Evolutionary conservation across 2,888 invertebrate species (phyloP).

Genomic region (Aspidapion aeneum): DNA sequence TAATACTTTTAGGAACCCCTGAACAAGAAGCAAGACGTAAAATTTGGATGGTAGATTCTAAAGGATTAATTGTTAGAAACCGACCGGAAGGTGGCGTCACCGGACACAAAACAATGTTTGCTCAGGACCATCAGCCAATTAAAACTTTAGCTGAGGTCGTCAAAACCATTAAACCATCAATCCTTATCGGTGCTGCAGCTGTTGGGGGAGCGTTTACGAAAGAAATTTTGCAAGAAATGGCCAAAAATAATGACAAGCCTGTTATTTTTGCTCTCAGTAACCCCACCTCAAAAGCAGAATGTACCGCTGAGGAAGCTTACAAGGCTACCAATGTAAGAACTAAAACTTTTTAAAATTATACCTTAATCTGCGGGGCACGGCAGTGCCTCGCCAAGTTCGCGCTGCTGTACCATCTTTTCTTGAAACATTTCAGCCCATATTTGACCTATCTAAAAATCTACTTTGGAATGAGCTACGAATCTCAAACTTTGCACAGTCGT

Average conservation of each 20-base stretch:
- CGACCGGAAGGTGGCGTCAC: conserved; percentile 77
- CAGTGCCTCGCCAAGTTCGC: too few species aligned
- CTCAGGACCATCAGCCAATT: conserved; percentile 73
- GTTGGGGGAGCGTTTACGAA: conserved; percentile 91
- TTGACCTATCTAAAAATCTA: too few species aligned
- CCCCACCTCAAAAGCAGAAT: conserved; percentile 97
- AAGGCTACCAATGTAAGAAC: conserved; percentile 69
- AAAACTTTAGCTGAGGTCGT: conserved; percentile 80
- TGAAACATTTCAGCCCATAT: too few species aligned
- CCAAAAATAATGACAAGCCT: conserved; percentile 73
- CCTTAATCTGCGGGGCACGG: too few species aligned
- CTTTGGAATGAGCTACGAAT: too few species aligned
- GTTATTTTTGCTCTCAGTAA: conserved; percentile 98
- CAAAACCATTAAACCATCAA: conserved; percentile 75
- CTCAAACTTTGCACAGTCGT: too few species aligned
- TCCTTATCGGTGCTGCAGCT: conserved; percentile 91
- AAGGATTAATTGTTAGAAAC: conserved; percentile 87
- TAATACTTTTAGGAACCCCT: conserved; percentile 56
- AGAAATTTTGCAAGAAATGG: conserved; percentile 86
- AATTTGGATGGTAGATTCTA: conserved; percentile 96
- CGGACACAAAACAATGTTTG: conserved; percentile 80
- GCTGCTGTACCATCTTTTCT: too few species aligned
- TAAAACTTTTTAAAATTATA: background rate
- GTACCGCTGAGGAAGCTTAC: conserved; percentile 99
- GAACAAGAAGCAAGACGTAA: conserved; percentile 72